A percentile compares a stretch with the other conserved stretches of the same genome.
These are phyloP conservation scores for Diprion similis DNA, from an alignment of 1,140 invertebrate genomes.

Conservation along the genomic window DNA sequence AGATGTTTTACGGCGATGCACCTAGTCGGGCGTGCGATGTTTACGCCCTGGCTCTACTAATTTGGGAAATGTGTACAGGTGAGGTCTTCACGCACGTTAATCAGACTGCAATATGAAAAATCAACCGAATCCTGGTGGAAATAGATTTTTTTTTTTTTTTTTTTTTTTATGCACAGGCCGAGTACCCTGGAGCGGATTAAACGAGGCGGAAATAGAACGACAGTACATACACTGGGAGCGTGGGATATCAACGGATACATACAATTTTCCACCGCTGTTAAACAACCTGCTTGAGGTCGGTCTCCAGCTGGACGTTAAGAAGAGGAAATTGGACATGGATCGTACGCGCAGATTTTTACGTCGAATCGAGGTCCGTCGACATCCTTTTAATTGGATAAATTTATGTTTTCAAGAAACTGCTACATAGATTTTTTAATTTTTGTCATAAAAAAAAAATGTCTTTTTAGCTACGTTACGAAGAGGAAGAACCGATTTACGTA, in stretches of 20 bases:
- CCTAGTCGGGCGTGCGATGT: constrained; percentile 38
- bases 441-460: neutral
- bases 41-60: constrained; percentile 43
- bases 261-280: constrained; percentile 42
- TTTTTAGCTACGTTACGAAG: constrained; percentile 42
- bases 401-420: no score
- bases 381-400: no score
- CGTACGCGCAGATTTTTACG: constrained; percentile 44
- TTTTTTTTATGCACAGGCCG: constrained; percentile 27
- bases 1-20: constrained; percentile 32
- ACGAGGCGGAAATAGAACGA: constrained; percentile 35
- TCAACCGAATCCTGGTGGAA: neutral
- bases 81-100: constrained; percentile 22
- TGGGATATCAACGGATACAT: constrained; percentile 34
- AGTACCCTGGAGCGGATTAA: constrained; percentile 42
- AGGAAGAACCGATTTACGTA: constrained; percentile 34
- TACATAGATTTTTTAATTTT: no score
- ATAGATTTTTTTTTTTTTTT: neutral
- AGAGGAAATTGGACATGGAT: constrained; percentile 45
- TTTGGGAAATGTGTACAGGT: constrained; percentile 53
- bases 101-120: neutral
- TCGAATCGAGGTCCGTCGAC: constrained; percentile 36
- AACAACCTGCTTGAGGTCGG: constrained; percentile 43
- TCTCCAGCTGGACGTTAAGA: constrained; percentile 38
- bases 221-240: constrained; percentile 36